A percentile compares a stretch with the other conserved stretches of the same genome.
Conservation (phyloP, 1,140 invertebrate species). For the Bombus difficillimus region DNA sequence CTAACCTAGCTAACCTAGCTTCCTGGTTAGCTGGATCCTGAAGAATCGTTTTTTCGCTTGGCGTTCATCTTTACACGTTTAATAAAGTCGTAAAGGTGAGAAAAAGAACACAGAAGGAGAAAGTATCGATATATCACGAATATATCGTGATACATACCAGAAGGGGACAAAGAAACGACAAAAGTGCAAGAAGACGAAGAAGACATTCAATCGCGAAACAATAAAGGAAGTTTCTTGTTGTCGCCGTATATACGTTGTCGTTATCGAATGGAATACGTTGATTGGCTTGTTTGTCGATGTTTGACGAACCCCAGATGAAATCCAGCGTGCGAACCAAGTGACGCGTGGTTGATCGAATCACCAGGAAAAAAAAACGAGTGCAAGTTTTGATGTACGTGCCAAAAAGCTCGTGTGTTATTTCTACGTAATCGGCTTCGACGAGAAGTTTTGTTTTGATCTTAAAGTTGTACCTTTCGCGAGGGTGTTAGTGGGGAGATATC, state of each 20-base stretch:
- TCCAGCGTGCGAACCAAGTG: constrained; percentile 36
- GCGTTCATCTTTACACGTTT: neutral
- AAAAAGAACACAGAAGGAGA: neutral
- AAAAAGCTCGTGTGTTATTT: constrained; percentile 24
- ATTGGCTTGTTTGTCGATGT: constrained; percentile 16
- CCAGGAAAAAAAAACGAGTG: constrained; percentile 29
- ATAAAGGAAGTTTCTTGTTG: constrained; percentile 8
- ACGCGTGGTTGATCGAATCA: constrained; percentile 46
- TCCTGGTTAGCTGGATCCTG: constrained; percentile 14
- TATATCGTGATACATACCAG: neutral
- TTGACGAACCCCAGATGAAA: constrained; percentile 31
- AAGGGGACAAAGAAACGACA: neutral
- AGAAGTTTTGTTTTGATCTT: constrained; percentile 67
- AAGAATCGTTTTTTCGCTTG: neutral
- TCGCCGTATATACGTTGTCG: neutral
- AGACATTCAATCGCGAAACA: neutral
- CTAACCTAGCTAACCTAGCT: constrained; percentile 61
- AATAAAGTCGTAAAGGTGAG: constrained; percentile 3
- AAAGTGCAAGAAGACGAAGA: neutral
- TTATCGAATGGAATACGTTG: constrained; percentile 14
- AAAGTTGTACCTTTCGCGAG: constrained; percentile 51
- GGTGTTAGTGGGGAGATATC: constrained; percentile 64
- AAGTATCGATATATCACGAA: constrained; percentile 16
- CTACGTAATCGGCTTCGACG: constrained; percentile 11
- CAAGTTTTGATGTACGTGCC: constrained; percentile 44